A percentile compares a stretch with the other conserved stretches of the same genome.
Conservation (phyloP, 1,140 invertebrate species). For the Lepidurus packardi region DNA sequence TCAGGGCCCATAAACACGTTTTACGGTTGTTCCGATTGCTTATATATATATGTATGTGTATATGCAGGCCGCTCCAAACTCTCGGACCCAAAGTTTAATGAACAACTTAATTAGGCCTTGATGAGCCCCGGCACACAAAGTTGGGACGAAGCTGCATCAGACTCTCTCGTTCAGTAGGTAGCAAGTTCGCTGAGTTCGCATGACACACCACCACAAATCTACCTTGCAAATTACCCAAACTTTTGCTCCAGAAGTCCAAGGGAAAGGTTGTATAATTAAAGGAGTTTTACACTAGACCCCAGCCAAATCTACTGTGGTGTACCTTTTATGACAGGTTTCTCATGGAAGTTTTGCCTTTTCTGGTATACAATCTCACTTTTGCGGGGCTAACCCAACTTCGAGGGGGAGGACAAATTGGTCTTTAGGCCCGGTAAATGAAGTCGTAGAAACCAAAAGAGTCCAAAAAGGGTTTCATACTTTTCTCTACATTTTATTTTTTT, state of each 20-base stretch:
- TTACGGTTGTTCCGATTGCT: slow-evolving; percentile 7
- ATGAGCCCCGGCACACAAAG: not conserved
- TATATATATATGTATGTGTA: not conserved
- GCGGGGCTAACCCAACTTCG: no score
- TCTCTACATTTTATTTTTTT: not conserved
- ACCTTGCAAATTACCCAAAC: slow-evolving; percentile 11
- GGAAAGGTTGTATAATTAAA: not conserved
- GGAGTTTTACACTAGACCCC: not conserved
- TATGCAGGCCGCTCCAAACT: not conserved
- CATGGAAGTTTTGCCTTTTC: no score
- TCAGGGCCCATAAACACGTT: not conserved
- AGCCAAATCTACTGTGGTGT: no score
- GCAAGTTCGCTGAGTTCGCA: not conserved
- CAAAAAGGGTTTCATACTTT: not conserved
- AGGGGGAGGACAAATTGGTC: no score
- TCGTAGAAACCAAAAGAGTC: not conserved
- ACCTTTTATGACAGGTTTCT: no score
- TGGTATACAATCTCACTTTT: no score
- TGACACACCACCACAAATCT: slow-evolving; percentile 4
- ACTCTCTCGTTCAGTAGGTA: not conserved
- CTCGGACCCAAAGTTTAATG: not conserved
- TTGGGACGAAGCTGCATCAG: not conserved
- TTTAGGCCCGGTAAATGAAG: not conserved
- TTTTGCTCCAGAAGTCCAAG: no score
- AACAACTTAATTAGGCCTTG: slow-evolving; percentile 22